These are phyloP conservation scores for Antitype chi DNA, from an alignment of 2,888 invertebrate genomes.

Conservation along the genomic window DNA sequence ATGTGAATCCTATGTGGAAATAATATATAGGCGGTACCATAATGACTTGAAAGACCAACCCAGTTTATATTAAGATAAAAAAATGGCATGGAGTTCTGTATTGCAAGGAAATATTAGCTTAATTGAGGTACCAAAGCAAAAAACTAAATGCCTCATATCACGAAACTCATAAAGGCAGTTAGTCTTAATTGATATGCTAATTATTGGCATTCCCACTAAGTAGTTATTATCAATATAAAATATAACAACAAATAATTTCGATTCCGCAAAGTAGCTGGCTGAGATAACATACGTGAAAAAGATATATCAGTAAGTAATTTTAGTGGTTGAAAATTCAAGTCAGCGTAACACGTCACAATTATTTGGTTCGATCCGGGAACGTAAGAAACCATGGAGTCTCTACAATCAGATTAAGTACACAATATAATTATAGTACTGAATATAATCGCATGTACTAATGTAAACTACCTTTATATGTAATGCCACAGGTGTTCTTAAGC, in stretches of 20 bases:
- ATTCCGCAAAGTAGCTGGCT: neutral
- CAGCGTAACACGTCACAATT: neutral
- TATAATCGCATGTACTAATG: conserved; percentile 52
- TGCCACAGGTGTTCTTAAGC: conserved; percentile 53
- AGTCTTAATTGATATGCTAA: conserved; percentile 33
- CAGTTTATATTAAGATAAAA: neutral
- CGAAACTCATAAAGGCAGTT: conserved; percentile 18
- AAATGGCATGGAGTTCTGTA: neutral
- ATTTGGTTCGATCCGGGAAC: conserved; percentile 5
- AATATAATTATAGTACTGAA: conserved; percentile 51
- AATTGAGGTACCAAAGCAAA: conserved; percentile 23
- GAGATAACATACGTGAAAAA: neutral
- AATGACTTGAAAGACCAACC: neutral
- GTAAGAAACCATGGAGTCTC: conserved; percentile 38
- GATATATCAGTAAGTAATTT: neutral
- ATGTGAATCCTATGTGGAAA: neutral
- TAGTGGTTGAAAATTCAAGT: neutral
- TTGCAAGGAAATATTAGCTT: conserved; percentile 18
- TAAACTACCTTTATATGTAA: conserved; percentile 54
- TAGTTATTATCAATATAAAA: conserved; percentile 16
- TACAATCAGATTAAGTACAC: conserved; percentile 41
- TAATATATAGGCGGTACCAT: neutral
- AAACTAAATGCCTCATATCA: conserved; percentile 21
- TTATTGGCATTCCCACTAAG: conserved; percentile 21
- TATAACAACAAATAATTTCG: conserved; percentile 33